Conservation (phyloP, 2,888 invertebrate species). For the Deilephila elpenor region DNA sequence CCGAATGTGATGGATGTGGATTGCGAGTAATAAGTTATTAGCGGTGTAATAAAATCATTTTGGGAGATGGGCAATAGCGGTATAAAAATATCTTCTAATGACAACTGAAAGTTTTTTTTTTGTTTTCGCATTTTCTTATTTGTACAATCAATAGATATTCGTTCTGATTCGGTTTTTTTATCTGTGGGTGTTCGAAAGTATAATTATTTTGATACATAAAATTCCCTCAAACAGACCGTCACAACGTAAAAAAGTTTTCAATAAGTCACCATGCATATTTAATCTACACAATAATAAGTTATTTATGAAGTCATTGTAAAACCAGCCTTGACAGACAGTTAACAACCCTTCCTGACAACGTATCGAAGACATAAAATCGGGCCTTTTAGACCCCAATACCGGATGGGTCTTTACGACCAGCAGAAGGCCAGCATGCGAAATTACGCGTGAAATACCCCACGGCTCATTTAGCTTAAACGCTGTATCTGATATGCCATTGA, state of each 20-base stretch:
- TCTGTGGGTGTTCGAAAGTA: too few species aligned
- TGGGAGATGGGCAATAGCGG: too few species aligned
- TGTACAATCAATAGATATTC: too few species aligned
- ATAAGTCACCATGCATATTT: not conserved
- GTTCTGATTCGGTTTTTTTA: too few species aligned
- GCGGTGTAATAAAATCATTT: too few species aligned
- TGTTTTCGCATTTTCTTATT: too few species aligned
- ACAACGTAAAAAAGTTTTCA: not conserved
- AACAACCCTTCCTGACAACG: not conserved
- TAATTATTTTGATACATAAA: too few species aligned
- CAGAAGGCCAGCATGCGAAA: conserved; percentile 52
- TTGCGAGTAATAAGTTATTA: too few species aligned
- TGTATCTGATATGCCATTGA: conserved; percentile 68
- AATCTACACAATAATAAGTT: not conserved
- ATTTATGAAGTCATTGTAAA: not conserved
- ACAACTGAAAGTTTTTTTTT: too few species aligned
- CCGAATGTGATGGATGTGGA: too few species aligned
- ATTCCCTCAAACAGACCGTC: too few species aligned
- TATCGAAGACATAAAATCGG: conserved; percentile 21
- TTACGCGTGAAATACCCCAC: conserved; percentile 78
- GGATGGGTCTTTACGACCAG: conserved; percentile 22
- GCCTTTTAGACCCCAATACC: conserved; percentile 21
- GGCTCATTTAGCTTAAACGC: conserved; percentile 77
- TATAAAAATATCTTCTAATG: too few species aligned
- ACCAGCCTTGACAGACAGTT: not conserved